Conservation (phyloP, 37 sponge, comb jelly and placozoan genomes). For the Ianthella basta region DNA sequence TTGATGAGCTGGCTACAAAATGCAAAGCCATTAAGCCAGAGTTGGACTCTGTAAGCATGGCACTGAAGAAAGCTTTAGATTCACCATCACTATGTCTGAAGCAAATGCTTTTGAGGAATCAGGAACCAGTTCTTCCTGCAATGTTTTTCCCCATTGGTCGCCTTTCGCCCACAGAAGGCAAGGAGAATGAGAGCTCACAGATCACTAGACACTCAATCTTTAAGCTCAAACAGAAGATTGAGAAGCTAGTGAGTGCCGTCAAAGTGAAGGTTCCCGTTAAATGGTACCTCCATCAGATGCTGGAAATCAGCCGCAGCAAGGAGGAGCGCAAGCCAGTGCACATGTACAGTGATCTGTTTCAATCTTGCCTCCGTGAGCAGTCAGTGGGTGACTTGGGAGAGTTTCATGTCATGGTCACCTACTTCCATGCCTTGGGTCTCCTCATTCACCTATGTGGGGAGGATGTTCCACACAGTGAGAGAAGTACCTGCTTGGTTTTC, state of each 20-base stretch:
- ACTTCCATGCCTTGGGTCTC: background rate
- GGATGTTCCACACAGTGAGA: background rate
- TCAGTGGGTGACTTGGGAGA: background rate
- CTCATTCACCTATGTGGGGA: background rate
- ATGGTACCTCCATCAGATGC: slow-evolving; percentile 5
- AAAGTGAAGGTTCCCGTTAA: background rate
- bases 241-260: background rate
- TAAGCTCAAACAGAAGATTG: background rate
- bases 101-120: too few relatives aligned
- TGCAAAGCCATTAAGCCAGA: background rate
- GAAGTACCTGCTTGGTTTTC: background rate
- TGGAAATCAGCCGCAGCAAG: background rate
- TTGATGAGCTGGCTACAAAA: background rate
- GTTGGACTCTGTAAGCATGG: too few relatives aligned
- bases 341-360: background rate
- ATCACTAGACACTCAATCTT: background rate
- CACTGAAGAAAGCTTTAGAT: too few relatives aligned
- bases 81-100: too few relatives aligned
- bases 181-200: background rate
- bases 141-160: too few relatives aligned
- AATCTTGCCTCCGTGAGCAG: background rate
- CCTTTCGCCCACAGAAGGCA: background rate
- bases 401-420: slow-evolving; percentile 10
- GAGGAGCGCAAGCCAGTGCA: background rate
- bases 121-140: too few relatives aligned